Conservation (phyloP, 1,140 invertebrate genomes). For the Battus philenor region DNA sequence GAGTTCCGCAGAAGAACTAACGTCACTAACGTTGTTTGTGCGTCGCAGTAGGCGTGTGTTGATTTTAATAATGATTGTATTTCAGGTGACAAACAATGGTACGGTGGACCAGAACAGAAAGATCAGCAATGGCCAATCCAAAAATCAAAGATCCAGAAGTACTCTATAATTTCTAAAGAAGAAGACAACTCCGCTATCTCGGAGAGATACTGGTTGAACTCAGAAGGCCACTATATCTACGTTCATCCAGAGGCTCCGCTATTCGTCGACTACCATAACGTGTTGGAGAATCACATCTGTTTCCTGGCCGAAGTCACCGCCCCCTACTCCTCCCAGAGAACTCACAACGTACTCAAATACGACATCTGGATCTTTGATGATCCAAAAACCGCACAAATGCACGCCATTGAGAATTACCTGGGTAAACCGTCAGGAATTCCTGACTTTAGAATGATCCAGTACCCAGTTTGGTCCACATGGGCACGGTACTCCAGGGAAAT, state of each 20-base stretch:
- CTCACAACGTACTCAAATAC: conserved; percentile 77
- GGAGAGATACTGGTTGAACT: conserved; percentile 88
- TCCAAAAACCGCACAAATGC: conserved; percentile 80
- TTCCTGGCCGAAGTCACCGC: conserved; percentile 77
- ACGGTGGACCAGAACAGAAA: conserved; percentile 77
- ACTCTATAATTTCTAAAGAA: conserved; percentile 80
- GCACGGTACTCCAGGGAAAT: conserved; percentile 85
- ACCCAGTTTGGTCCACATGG: conserved; percentile 97
- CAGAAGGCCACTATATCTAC: conserved; percentile 81
- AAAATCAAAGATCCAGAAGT: conserved; percentile 76
- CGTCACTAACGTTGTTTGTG: no score
- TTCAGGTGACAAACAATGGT: conserved; percentile 75
- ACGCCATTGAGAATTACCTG: conserved; percentile 79
- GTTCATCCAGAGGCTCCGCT: conserved; percentile 81
- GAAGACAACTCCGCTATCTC: conserved; percentile 79
- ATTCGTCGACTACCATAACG: conserved; percentile 84
- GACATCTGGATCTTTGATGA: conserved; percentile 79
- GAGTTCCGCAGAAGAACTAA: no score
- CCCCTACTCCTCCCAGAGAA: conserved; percentile 72
- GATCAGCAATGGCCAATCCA: conserved; percentile 83
- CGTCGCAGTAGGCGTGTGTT: no score
- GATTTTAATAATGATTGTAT: no score
- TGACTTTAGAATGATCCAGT: conserved; percentile 83
- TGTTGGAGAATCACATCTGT: conserved; percentile 76
- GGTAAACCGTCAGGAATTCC: conserved; percentile 82